Evolutionary conservation across 2,113 vertebrate species (phyloP), one percentile per base, ranked within the genome.

Genomic region (Ictidomys tridecemlineatus): DNA sequence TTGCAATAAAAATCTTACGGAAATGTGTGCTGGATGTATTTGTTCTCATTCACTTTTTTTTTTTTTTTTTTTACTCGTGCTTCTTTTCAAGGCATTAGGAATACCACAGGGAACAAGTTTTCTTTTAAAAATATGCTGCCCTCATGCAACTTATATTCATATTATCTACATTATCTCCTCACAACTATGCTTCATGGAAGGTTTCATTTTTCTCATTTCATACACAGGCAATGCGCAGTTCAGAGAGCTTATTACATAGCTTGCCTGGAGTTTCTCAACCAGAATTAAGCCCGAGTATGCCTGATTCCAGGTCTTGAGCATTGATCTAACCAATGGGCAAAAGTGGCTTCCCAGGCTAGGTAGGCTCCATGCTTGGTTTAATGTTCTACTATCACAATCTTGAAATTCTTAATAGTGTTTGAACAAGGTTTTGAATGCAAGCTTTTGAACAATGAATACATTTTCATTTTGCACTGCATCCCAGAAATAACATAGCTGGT

Each of bases 391-490:
- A 5, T 69, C 20, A 78, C 22, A 58, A 34, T 87, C 63, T 58
- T 91, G 45, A 93, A 65, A 45, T 34, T 63, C 53, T 80, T 56
- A 70, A 45, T 84, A 18, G 45, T 61, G 95, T 91, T 83, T 90
- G 17, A 82, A 82, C 34, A 77, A 34, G 61, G 8, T 63, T 63
- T 63, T 63, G 24, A 63, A 63, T 63, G 61, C 61, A 74, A 42
- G 0, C 69, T 97, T 96, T 85, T 93, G 12, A 83, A 87, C 16
- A 84, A 42, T 89, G 42, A 63, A 72, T 84, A 65, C 26, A 85
- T 92, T 95, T 93, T 83, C 48, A 26, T 65, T 85, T 89, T 96
- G 34, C 3, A 10, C 4, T 63, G 17, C 13, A 14, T 45, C 8
- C 32, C 53, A 80, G 39, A 92, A 86, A 84, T 74, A 84, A 70